Conservation (phyloP, 2,113 vertebrate genomes). For the Sceloporus undulatus region DNA sequence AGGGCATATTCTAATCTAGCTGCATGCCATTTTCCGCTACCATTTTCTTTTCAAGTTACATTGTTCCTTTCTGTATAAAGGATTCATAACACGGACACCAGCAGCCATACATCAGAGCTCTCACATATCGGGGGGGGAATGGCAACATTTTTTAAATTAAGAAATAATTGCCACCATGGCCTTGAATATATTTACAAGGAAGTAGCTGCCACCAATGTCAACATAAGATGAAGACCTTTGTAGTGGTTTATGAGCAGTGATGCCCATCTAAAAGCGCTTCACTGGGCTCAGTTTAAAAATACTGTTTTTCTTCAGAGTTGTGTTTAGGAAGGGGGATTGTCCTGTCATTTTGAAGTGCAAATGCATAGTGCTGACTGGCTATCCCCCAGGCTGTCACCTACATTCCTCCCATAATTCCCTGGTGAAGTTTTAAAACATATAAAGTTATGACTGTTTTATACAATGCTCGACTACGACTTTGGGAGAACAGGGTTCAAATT, state of each 20-base stretch:
- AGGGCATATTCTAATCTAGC: not conserved
- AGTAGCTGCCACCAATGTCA: not conserved
- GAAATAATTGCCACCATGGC: too few species aligned
- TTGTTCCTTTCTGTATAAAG: conserved; percentile 10
- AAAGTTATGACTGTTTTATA: not conserved
- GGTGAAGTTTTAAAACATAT: not conserved
- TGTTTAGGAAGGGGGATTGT: too few species aligned
- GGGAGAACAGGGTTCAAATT: too few species aligned
- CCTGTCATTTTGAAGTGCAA: not conserved
- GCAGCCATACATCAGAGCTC: not conserved
- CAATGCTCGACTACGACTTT: not conserved
- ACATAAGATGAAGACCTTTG: too few species aligned
- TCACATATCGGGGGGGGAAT: not conserved
- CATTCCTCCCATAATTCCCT: too few species aligned
- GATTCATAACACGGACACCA: not conserved
- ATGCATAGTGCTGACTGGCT: not conserved
- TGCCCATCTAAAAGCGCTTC: not conserved
- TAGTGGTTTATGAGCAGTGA: not conserved
- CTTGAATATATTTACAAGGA: not conserved
- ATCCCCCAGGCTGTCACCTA: not conserved
- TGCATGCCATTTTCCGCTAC: not conserved
- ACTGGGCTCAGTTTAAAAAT: not conserved
- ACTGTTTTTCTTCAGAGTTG: not conserved
- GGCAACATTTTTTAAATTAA: too few species aligned
- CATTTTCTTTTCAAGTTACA: conserved; percentile 14